Evolutionary conservation across 2,797 vertebrate species (phyloP), one percentile per base, ranked within the genome.

Genomic region (Pachyuromys duprasi): DNA sequence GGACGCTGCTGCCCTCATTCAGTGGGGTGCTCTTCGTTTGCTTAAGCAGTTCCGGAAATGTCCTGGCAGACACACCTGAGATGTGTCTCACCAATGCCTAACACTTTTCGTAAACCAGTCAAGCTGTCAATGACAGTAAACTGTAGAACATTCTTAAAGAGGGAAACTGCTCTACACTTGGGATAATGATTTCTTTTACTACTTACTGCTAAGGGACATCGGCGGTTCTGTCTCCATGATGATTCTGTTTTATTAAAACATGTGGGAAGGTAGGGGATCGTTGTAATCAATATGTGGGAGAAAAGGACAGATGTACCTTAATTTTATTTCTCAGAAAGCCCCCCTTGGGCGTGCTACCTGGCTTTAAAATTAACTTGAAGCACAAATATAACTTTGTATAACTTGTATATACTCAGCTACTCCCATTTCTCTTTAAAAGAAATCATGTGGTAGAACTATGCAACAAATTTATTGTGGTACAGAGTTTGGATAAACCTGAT

Each of bases 171-270:
- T 80, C 39, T 86, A 62, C 63, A 33, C 36, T 87, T 65, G 24
- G 89, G 91, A 49, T 67, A 94, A 39, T 28, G 18, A 86, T 11
- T 82, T 60, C 36, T 9, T 95, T 86, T 79, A 28, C 39, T 83
- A 26, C 36, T 28, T 65, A 7, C 24, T 92, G 65, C 74, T 80
- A 17, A 22, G 80, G 72, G n/a, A 76, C 70, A 28, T 22, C 26
- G 62, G 55, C 22, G 92, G 57, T 28, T 94, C 15, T 22, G 5
- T 57, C 74, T 96, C 39, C 55, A 36, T 69, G 53, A 75, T 39
- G 42, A 81, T 42, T 53, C 78, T 87, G 86, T 95, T 92, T 95
- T 78, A 75, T 83, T 94, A 84, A 90, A n/a, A 75, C 8, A 84
- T 84, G 26, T 36, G 31, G 45, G 78, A 90, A 70, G 49, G n/a